Evolutionary conservation across 2,888 invertebrate genomes (phyloP).

Genomic region (Agonopterix subpropinquella): DNA sequence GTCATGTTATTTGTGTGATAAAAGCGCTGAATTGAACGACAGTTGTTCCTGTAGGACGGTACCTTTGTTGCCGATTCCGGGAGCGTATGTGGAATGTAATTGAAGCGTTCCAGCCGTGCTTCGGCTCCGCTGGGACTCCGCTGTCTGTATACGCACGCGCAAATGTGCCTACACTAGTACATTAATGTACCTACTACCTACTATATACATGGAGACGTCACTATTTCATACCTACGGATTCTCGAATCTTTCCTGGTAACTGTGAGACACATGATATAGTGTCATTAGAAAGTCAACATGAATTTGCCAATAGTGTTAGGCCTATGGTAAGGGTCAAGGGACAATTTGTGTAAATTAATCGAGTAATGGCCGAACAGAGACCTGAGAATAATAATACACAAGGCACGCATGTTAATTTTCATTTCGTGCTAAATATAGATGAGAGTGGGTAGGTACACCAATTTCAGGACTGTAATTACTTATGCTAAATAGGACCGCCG

Average conservation of each 20-base stretch:
- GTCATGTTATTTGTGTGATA: conserved; percentile 17
- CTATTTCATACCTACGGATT: conserved; percentile 2
- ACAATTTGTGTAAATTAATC: conserved; percentile 19
- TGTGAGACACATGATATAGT: too few relatives aligned
- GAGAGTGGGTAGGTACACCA: not conserved
- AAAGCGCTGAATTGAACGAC: conserved; percentile 40
- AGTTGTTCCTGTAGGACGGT: conserved; percentile 15
- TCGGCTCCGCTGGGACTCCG: conserved; percentile 39
- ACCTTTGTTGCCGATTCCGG: conserved; percentile 46
- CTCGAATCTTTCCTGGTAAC: not conserved
- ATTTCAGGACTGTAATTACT: conserved; percentile 1
- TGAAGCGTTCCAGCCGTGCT: conserved; percentile 48
- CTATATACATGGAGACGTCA: not conserved
- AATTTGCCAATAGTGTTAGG: not conserved
- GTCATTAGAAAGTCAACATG: not conserved
- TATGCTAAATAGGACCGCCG: not conserved
- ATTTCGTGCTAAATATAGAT: conserved; percentile 17
- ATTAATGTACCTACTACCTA: not conserved
- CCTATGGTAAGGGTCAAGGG: too few relatives aligned
- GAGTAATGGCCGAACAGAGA: conserved; percentile 21
- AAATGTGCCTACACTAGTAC: conserved; percentile 18
- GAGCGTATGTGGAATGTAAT: conserved; percentile 55
- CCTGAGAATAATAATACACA: conserved; percentile 26
- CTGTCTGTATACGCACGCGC: conserved; percentile 29
- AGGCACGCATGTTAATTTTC: conserved; percentile 26